Evolutionary conservation across 2,113 vertebrate species (phyloP).

Genomic region (Amazona vittata): DNA sequence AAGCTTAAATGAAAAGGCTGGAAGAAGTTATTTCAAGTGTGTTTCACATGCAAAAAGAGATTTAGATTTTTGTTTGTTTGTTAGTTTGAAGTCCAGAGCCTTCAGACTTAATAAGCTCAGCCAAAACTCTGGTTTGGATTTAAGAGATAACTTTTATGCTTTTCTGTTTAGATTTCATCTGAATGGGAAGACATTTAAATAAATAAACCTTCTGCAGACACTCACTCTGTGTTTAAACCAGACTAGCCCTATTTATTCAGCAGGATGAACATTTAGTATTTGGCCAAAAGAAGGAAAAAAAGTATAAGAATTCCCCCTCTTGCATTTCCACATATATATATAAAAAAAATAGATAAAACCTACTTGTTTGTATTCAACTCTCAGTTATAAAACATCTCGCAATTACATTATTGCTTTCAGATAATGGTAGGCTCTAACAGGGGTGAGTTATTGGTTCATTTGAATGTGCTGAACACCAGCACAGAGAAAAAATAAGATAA

Average conservation of each 20-base stretch:
- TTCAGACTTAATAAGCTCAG: conserved; percentile 4
- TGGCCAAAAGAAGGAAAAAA: background rate
- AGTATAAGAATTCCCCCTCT: background rate
- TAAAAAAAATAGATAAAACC: background rate
- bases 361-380: background rate
- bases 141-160: conserved; percentile 18
- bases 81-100: conserved; percentile 26
- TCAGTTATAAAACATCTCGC: background rate
- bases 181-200: conserved; percentile 41
- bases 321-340: background rate
- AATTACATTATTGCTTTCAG: background rate
- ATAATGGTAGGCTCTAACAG: background rate
- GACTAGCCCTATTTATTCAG: conserved; percentile 16
- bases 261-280: background rate
- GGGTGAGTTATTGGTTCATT: background rate
- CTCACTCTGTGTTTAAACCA: conserved; percentile 50
- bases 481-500: background rate
- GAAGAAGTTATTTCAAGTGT: conserved; percentile 27
- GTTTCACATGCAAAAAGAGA: conserved; percentile 9
- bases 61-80: background rate
- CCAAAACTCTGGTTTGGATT: conserved; percentile 28
- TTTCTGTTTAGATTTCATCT: conserved; percentile 63
- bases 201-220: conserved; percentile 63
- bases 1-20: background rate
- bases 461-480: background rate